A percentile compares a stretch with the other conserved stretches of the same genome.
phyloP scores from a whole-genome alignment of 1,140 invertebrate genomes.

The Drepana arcuata region DNA sequence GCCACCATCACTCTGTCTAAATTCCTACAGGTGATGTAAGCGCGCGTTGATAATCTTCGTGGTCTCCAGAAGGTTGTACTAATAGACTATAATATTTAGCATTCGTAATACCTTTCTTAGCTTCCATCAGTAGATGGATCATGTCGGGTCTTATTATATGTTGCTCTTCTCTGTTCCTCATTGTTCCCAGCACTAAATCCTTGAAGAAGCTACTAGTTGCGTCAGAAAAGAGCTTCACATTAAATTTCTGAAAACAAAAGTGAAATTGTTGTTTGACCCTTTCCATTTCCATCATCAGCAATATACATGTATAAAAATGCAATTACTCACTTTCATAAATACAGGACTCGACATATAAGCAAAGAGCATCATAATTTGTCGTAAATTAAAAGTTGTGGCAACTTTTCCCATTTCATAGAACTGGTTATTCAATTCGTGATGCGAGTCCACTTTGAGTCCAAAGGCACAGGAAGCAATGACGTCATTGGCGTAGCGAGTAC shows the following conservation, averaged over 20 bases:
- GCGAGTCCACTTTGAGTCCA: conserved; percentile 73
- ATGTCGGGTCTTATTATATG: conserved; percentile 58
- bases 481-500: conserved; percentile 72
- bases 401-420: conserved; percentile 70
- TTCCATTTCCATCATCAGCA: too few species aligned
- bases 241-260: too few species aligned
- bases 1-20: too few species aligned
- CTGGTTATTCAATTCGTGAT: conserved; percentile 65
- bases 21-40: too few species aligned
- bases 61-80: background rate
- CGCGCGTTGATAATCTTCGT: background rate
- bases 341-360: conserved; percentile 10
- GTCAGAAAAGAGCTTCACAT: too few species aligned
- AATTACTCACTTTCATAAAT: conserved; percentile 20
- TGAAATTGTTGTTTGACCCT: too few species aligned
- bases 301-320: too few species aligned
- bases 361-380: conserved; percentile 22
- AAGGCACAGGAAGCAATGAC: conserved; percentile 63
- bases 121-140: conserved; percentile 67
- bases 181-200: conserved; percentile 65
- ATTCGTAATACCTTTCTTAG: conserved; percentile 44
- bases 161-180: conserved; percentile 61
- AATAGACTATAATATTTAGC: too few species aligned
- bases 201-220: conserved; percentile 67
- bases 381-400: conserved; percentile 17